phyloP scores from a whole-genome alignment of 1,140 invertebrate species.

The Eulimnadia texana region DNA sequence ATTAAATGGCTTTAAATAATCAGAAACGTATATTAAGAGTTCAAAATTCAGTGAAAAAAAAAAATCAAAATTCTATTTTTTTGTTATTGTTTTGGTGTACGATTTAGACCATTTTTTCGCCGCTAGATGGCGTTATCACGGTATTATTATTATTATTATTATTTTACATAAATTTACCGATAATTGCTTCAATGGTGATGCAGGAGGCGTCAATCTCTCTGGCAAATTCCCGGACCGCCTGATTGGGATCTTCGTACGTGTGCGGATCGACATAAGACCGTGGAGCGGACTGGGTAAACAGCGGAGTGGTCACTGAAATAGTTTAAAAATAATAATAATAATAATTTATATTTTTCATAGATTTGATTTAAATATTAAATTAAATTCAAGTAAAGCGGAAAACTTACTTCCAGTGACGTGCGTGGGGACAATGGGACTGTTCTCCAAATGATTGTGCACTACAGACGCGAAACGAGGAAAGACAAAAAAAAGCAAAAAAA shows the following conservation, averaged over 20 bases:
- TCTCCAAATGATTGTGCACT: neutral
- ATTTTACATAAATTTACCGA: conserved; percentile 51
- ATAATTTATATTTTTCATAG: no score
- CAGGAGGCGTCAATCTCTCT: conserved; percentile 93
- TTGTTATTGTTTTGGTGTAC: no score
- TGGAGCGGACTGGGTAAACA: conserved; percentile 59
- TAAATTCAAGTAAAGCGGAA: neutral
- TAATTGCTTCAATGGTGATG: conserved; percentile 95
- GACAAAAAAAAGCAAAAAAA: neutral
- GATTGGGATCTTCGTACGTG: conserved; percentile 96
- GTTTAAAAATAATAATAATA: no score
- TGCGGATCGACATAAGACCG: conserved; percentile 92
- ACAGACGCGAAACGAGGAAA: neutral
- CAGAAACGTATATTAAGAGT: no score
- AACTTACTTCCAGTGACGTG: neutral
- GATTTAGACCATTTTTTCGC: no score
- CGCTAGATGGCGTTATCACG: no score
- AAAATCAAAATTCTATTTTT: no score
- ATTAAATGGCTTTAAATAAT: no score
- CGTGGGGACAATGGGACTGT: neutral
- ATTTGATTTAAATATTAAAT: no score
- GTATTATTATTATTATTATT: no score
- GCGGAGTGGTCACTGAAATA: conserved; percentile 73
- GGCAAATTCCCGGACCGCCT: conserved; percentile 92
- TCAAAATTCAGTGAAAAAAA: neutral